Evolutionary conservation across 2,888 invertebrate genomes (phyloP), one percentile per base, ranked within the genome.

Genomic region (Gasteruption jaculator): DNA sequence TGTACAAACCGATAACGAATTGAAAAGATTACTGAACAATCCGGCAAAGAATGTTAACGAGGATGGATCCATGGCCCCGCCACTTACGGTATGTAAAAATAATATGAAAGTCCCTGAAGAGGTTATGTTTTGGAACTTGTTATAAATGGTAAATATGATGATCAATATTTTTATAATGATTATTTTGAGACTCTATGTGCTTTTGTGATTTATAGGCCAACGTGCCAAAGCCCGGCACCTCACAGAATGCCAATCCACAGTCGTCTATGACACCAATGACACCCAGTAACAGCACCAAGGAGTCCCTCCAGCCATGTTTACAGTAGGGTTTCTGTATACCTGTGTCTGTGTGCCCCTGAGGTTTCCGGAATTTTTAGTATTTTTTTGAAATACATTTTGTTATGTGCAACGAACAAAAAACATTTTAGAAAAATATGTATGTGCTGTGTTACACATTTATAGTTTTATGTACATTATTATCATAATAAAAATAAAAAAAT

Each of bases 51-150:
- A 60, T 63, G 57, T 48, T 10, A 24, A 16, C 5, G 63, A 67
- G 4, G 65, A 67, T 6, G 56, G 56, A n/a, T 52, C 56, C 3
- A 68, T 68, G 66, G 65, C 63, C 19, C 67, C 66, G 10, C 67
- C 68, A 10, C 55, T 58, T 11, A 57, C 66, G 20, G 69, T 68
- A 56, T 55, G 53, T 36, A 38, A 27, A 22, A 34, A 47, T n/a
- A n/a, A n/a, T n/a, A n/a, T n/a, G n/a, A n/a, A n/a, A n/a, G n/a
- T n/a, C n/a, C n/a, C n/a, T n/a, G n/a, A n/a, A n/a, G n/a, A n/a
- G n/a, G 31, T 11, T 25, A 12, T 15, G 12, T 26, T 15, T 32
- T 8, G 14, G 8, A 18, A n/a, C 8, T 16, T 8, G 18, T 36
- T 38, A 40, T 21, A 29, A 8, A 31, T 26, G 16, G n/a, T n/a